Percentiles rank a stretch among this genome's conserved stretches.
phyloP scores from a whole-genome alignment of 1,140 invertebrate genomes.

The Pentalonia nigronervosa region DNA sequence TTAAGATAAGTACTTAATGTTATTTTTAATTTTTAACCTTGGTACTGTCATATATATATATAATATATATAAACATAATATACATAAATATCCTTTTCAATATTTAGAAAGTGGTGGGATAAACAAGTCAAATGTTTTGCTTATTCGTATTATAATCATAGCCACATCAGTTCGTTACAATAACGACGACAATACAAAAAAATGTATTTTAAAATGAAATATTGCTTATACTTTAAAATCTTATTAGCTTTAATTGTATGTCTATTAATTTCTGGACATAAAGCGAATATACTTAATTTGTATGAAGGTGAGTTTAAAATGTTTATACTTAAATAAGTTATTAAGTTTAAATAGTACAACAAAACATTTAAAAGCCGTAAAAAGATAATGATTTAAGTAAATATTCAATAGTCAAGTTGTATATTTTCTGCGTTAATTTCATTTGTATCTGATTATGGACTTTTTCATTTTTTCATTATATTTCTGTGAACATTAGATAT shows the following conservation, averaged over 20 bases:
- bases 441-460: too few species aligned
- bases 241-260: neutral
- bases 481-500: neutral
- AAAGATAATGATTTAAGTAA: too few species aligned
- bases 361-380: too few species aligned
- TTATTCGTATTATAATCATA: neutral
- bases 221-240: neutral
- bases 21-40: neutral
- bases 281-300: neutral
- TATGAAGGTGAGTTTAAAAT: slow-evolving; percentile 24
- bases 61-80: neutral
- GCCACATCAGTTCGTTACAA: neutral
- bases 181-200: neutral
- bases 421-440: too few species aligned
- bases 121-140: neutral
- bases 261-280: neutral
- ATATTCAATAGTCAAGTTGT: too few species aligned
- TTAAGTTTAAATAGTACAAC: neutral
- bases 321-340: neutral
- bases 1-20: neutral
- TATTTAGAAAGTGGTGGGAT: neutral
- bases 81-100: neutral
- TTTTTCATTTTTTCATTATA: too few species aligned
- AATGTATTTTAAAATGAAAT: neutral
- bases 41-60: slow-evolving; percentile 61